These are phyloP conservation scores for Aelia acuminata DNA, from an alignment of 2,888 invertebrate species.

Conservation along the genomic window DNA sequence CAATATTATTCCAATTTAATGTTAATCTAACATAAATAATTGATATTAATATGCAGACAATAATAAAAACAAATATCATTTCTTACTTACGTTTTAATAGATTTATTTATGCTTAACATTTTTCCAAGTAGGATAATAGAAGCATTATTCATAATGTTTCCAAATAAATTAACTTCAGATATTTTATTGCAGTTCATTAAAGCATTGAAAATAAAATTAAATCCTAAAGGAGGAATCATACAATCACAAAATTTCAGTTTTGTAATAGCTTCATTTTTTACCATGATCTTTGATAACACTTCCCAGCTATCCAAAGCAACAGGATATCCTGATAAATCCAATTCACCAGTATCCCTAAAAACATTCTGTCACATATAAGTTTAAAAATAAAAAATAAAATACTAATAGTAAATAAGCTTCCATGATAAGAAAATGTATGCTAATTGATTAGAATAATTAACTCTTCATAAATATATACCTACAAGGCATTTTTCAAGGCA, in stretches of 20 bases:
- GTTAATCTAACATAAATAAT: conserved; percentile 59
- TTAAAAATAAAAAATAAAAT: background rate
- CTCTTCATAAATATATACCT: background rate
- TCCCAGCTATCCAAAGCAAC: conserved; percentile 58
- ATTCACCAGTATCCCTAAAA: conserved; percentile 60
- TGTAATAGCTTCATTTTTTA: conserved; percentile 45
- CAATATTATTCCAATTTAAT: conserved; percentile 65
- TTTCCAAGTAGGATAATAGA: conserved; percentile 59
- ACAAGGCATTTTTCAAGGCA: background rate
- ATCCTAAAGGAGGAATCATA: conserved; percentile 61
- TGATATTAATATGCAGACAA: background rate
- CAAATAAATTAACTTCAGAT: conserved; percentile 60
- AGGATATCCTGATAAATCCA: conserved; percentile 62
- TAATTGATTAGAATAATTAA: background rate
- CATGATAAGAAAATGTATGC: background rate
- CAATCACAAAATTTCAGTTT: conserved; percentile 63
- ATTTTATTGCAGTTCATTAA: conserved; percentile 47
- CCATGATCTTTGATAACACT: conserved; percentile 59
- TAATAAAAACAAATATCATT: background rate
- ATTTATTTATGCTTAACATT: conserved; percentile 59
- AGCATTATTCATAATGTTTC: conserved; percentile 62
- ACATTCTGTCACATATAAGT: background rate
- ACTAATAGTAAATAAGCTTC: background rate
- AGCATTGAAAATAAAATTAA: conserved; percentile 58
- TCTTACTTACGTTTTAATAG: conserved; percentile 62